These are phyloP conservation scores for Temnothorax unifasciatus DNA, from an alignment of 2,888 invertebrate species.

Conservation along the genomic window DNA sequence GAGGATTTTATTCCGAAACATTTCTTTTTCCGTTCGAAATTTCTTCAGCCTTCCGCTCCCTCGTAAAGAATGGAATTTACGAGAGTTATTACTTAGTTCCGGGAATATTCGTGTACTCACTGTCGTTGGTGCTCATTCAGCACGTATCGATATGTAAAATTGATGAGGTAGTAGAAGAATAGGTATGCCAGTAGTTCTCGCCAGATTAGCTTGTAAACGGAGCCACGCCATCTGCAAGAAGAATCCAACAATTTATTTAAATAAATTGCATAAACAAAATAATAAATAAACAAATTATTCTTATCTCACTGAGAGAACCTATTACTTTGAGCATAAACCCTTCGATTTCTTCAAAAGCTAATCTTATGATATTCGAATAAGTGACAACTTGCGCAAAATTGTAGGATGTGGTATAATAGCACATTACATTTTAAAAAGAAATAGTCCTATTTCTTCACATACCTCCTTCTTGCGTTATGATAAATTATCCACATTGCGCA, in stretches of 20 bases:
- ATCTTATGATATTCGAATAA: neutral
- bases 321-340: too few species aligned
- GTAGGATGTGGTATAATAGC: neutral
- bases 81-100: conserved; percentile 3
- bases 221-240: conserved; percentile 96
- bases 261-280: neutral
- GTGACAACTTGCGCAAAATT: neutral
- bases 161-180: conserved; percentile 94
- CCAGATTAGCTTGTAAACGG: conserved; percentile 98
- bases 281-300: neutral
- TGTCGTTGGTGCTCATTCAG: conserved; percentile 93
- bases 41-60: neutral
- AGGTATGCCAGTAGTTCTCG: conserved; percentile 96
- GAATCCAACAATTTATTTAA: conserved; percentile 64
- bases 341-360: neutral
- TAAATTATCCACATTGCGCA: neutral
- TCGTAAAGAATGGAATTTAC: conserved; percentile 18
- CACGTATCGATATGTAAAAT: conserved; percentile 94
- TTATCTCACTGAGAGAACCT: neutral
- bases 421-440: neutral
- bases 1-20: neutral
- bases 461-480: neutral
- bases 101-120: conserved; percentile 87
- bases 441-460: neutral
- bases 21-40: neutral